Percentiles rank a stretch among this genome's conserved stretches.
Conservation (phyloP, 1,140 invertebrate genomes). For the Cyclina sinensis region DNA sequence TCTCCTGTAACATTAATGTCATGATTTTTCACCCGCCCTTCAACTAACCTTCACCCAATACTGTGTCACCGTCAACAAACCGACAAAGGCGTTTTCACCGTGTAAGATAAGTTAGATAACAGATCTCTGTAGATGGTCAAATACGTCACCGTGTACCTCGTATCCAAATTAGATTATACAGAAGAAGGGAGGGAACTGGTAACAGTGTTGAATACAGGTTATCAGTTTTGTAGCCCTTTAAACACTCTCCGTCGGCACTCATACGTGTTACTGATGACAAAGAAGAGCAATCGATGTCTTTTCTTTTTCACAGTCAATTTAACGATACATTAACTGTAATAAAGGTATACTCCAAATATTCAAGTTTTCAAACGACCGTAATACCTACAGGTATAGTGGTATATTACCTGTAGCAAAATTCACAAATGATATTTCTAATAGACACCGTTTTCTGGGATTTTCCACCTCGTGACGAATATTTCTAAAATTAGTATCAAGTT, state of each 20-base stretch:
- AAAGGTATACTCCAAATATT: too few species aligned
- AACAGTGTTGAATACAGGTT: not conserved
- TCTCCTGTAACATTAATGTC: too few species aligned
- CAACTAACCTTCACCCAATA: not conserved
- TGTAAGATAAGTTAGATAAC: slow-evolving; percentile 2
- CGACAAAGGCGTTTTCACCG: not conserved
- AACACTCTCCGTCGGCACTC: too few species aligned
- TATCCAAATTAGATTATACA: not conserved
- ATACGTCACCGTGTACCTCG: not conserved
- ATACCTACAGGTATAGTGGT: too few species aligned
- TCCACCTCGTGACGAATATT: slow-evolving; percentile 17
- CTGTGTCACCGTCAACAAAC: not conserved
- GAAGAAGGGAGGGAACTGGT: not conserved
- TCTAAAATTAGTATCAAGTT: not conserved
- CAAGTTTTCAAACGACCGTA: too few species aligned
- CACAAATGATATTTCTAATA: not conserved
- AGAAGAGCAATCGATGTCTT: too few species aligned
- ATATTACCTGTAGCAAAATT: not conserved
- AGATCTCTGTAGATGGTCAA: not conserved
- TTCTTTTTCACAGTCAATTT: too few species aligned
- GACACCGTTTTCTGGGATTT: slow-evolving; percentile 11
- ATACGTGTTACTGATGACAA: too few species aligned
- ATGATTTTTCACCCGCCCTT: not conserved
- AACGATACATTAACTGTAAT: too few species aligned
- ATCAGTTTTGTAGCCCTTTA: too few species aligned